Evolutionary conservation across 2,888 invertebrate species (phyloP).

Genomic region (Branchellion lobata): DNA sequence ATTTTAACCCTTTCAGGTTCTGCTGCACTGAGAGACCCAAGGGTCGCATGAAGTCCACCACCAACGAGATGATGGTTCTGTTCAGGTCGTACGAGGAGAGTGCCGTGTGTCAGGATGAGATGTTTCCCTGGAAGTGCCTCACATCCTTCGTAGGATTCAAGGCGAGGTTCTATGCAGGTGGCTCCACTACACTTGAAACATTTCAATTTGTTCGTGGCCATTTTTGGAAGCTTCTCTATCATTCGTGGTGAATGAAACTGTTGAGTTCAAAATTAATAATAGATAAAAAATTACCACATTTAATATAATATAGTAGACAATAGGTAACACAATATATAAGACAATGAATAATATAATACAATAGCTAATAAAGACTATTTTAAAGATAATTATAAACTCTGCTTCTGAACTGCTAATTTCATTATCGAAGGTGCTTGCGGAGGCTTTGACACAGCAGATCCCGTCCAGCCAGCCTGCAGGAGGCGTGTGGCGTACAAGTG

Average conservation of each 20-base stretch:
- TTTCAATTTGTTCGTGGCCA: too few species aligned
- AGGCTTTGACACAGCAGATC: constrained; percentile 51
- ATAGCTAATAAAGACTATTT: too few species aligned
- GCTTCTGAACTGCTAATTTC: too few species aligned
- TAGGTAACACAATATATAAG: too few species aligned
- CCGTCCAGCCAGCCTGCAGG: constrained; percentile 48
- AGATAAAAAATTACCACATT: too few species aligned
- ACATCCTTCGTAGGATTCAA: constrained; percentile 50
- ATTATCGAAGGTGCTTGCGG: constrained; percentile 49
- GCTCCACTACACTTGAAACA: too few species aligned
- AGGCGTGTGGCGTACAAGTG: constrained; percentile 50
- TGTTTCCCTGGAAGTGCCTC: constrained; percentile 52
- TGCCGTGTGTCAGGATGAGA: constrained; percentile 50
- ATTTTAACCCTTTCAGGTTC: constrained; percentile 53
- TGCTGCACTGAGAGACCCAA: constrained; percentile 52
- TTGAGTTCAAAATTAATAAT: too few species aligned
- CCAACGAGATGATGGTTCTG: constrained; percentile 54
- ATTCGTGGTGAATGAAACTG: too few species aligned
- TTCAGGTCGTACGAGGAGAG: constrained; percentile 53
- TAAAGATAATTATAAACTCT: too few species aligned
- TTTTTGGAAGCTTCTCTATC: background rate
- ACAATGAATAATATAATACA: too few species aligned
- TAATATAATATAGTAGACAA: too few species aligned
- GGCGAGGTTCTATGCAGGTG: constrained; percentile 50
- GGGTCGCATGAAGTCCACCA: constrained; percentile 51